Evolutionary conservation across 2,113 vertebrate species (phyloP).

Genomic region (Hippocampus barbouri): DNA sequence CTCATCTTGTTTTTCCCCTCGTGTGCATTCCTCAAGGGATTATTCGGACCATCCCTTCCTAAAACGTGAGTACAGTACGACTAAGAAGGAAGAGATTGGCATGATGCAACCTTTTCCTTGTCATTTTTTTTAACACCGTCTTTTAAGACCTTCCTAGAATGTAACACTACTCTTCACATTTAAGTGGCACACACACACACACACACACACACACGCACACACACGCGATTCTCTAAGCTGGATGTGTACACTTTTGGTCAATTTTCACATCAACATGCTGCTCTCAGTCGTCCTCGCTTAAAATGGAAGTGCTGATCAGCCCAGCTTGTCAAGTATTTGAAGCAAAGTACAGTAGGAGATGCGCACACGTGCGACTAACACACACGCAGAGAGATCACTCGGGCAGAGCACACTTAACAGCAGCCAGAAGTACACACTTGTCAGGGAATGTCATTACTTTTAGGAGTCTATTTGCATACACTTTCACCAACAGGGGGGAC

Average conservation of each 20-base stretch:
- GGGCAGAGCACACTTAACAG: slow-evolving; percentile 25
- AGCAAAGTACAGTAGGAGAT: slow-evolving; percentile 58
- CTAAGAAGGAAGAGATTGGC: slow-evolving; percentile 32
- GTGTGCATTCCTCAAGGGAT: background rate
- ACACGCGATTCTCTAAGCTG: background rate
- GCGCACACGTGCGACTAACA: slow-evolving; percentile 24
- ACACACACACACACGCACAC: background rate
- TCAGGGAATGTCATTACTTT: slow-evolving; percentile 27
- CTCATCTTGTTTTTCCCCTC: slow-evolving; percentile 23
- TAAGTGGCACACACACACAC: slow-evolving; percentile 20
- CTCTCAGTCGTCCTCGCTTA: slow-evolving; percentile 51
- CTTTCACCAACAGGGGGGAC: slow-evolving; percentile 35
- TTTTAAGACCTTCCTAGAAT: slow-evolving; percentile 32
- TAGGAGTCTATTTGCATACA: slow-evolving; percentile 52
- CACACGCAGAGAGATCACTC: slow-evolving; percentile 32
- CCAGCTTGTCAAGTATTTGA: slow-evolving; percentile 66
- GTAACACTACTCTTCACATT: slow-evolving; percentile 54
- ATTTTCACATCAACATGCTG: slow-evolving; percentile 59
- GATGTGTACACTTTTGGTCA: slow-evolving; percentile 53
- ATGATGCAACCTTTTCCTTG: background rate
- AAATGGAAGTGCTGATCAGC: slow-evolving; percentile 59
- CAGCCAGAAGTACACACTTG: slow-evolving; percentile 41
- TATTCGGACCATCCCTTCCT: slow-evolving; percentile 10
- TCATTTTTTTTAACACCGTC: too few species aligned
- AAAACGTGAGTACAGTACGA: slow-evolving; percentile 45